Conservation (phyloP, 2,113 vertebrate genomes). For the Lycaon pictus region DNA sequence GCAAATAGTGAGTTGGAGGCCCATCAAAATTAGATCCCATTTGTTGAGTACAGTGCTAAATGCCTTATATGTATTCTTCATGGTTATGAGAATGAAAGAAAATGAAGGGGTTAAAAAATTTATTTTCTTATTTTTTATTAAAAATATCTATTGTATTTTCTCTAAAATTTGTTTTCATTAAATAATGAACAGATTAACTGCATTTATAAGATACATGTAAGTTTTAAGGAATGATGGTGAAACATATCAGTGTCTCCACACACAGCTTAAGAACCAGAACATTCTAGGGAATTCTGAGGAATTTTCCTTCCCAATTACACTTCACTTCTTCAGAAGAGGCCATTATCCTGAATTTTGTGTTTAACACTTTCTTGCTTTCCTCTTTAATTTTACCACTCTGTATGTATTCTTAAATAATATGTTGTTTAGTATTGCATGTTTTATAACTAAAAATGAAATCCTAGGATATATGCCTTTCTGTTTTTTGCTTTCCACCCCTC, state of each 20-base stretch:
- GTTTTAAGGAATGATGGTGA: not conserved
- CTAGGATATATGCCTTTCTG: not conserved
- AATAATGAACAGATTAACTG: not conserved
- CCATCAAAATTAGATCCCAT: not conserved
- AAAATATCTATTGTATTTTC: not conserved
- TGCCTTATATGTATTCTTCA: not conserved
- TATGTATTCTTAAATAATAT: not conserved
- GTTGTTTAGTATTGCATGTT: not conserved
- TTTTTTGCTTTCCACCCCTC: not conserved
- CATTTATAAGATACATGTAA: not conserved
- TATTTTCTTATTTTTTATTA: not conserved
- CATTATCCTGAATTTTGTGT: not conserved
- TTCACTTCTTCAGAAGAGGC: not conserved
- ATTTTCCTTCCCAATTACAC: not conserved
- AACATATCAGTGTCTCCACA: not conserved
- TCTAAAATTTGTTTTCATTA: not conserved
- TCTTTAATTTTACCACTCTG: not conserved
- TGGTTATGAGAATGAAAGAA: slow-evolving; percentile 37
- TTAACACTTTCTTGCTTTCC: slow-evolving; percentile 17
- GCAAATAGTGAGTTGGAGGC: not conserved
- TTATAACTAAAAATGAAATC: not conserved
- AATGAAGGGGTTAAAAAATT: not conserved
- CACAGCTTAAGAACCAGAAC: not conserved
- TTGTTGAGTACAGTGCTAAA: not conserved
- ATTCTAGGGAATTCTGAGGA: not conserved